Base-by-base conservation (phyloP, 2,888 invertebrate species). In the Pandemis corylana region DNA sequence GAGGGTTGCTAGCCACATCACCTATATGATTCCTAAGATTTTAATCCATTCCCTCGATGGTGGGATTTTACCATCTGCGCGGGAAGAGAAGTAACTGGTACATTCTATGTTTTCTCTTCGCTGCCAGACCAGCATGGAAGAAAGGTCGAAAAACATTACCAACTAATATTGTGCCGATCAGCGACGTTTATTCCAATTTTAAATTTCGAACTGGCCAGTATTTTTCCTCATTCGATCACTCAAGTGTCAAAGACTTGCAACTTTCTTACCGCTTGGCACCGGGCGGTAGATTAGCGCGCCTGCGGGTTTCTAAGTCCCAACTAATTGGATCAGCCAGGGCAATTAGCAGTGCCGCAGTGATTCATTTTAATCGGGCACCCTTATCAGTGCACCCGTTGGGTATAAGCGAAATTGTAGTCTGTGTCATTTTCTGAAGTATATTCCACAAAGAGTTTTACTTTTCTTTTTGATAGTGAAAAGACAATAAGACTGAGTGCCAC, bases 321-420 rank as follows among this genome's bases (percentile, higher is more conserved):
- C 92, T 93, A 94, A 94, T 94, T 94, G 94, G 94, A 92, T 91
- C 92, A 92, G 90, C 90, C 89, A 86, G 84, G 87, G 92, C 94
- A 94, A 94, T 94, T 94, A 94, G 91, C 88, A 87, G 87, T 89
- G 85, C 84, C 87, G 91, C 87, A 87, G 92, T 91, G 93, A 93
- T 94, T 94, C 92, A 91, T 92, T 94, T 93, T 93, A 93, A 93
- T 92, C 92, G 92, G 84, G 91, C 89, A 85, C 90, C 89, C 90
- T 90, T 90, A 90, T 88, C 90, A 87, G 86, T 90, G 90, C 90
- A 85, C 78, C 81, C 77, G 81, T 78, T 78, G 76, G 71, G 70
- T 71, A 76, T 78, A 76, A 76, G 46, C 71, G 65, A 77, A 73
- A 78, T 78, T 74, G 73, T 67, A 67, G 7, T 41, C 51, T 51